These are phyloP conservation scores for Myrmecophaga tridactyla DNA, from an alignment of 2,113 vertebrate species.

Conservation along the genomic window DNA sequence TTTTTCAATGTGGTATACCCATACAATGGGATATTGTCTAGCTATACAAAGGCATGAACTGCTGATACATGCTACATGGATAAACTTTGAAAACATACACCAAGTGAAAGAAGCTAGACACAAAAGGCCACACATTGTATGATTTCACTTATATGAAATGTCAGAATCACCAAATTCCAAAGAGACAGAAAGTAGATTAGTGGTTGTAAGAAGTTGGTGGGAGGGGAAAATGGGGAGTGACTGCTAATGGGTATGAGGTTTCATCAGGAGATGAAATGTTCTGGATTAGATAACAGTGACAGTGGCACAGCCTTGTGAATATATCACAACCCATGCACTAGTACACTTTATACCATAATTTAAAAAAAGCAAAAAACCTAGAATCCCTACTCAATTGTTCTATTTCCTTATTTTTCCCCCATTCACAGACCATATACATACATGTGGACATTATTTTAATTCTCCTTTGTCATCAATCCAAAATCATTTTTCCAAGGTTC, in stretches of 20 bases:
- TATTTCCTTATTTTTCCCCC: background rate
- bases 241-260: too few relatives aligned
- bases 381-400: background rate
- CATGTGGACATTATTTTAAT: background rate
- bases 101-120: background rate
- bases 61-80: too few relatives aligned
- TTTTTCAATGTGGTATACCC: background rate
- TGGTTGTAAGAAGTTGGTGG: too few relatives aligned
- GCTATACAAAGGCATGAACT: too few relatives aligned
- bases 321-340: background rate
- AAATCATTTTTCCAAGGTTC: background rate
- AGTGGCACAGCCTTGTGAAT: too few relatives aligned
- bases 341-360: background rate
- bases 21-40: background rate
- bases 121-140: background rate
- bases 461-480: background rate
- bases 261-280: background rate
- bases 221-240: too few relatives aligned
- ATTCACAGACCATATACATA: background rate
- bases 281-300: background rate
- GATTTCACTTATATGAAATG: too few relatives aligned
- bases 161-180: too few relatives aligned
- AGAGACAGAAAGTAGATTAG: too few relatives aligned
- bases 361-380: background rate
- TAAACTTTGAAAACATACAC: too few relatives aligned